These are phyloP conservation scores for Oscheius sp. DNA, from an alignment of 1,140 invertebrate species.

Conservation along the genomic window DNA sequence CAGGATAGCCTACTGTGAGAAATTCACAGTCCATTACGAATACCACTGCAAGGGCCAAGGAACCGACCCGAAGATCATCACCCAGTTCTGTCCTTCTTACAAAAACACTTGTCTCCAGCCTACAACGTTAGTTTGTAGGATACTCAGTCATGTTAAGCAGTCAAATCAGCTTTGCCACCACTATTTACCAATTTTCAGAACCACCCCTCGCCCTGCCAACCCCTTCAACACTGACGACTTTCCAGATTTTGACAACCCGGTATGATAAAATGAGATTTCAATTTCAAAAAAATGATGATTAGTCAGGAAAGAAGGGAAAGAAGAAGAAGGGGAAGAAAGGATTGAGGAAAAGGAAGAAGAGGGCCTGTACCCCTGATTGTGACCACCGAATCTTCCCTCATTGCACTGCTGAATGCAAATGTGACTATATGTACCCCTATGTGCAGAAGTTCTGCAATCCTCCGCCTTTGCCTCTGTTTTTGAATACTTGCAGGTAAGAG, in stretches of 20 bases:
- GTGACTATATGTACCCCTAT: constrained; percentile 47
- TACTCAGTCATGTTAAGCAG: background rate
- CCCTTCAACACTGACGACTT: constrained; percentile 1
- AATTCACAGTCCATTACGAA: constrained; percentile 32
- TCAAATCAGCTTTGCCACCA: background rate
- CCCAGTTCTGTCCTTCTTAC: constrained; percentile 20
- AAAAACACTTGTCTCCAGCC: constrained; percentile 9
- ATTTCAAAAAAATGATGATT: background rate
- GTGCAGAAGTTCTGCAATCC: constrained; percentile 50
- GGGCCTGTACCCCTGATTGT: constrained; percentile 35
- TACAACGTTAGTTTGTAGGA: background rate
- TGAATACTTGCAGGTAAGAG: constrained; percentile 45
- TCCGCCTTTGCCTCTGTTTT: constrained; percentile 45
- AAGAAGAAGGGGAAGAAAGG: background rate
- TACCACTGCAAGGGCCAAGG: constrained; percentile 20
- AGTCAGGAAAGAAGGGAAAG: background rate
- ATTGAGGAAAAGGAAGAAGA: constrained; percentile 4
- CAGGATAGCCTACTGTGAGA: constrained; percentile 28
- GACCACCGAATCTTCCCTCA: constrained; percentile 31
- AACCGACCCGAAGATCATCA: constrained; percentile 10
- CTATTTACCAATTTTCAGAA: background rate
- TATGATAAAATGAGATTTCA: too few relatives aligned
- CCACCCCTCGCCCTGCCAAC: background rate
- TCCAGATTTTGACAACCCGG: constrained; percentile 24
- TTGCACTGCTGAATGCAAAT: constrained; percentile 44